Evolutionary conservation across 1,140 invertebrate species (phyloP).

Genomic region (Phymorhynchus buccinoides): DNA sequence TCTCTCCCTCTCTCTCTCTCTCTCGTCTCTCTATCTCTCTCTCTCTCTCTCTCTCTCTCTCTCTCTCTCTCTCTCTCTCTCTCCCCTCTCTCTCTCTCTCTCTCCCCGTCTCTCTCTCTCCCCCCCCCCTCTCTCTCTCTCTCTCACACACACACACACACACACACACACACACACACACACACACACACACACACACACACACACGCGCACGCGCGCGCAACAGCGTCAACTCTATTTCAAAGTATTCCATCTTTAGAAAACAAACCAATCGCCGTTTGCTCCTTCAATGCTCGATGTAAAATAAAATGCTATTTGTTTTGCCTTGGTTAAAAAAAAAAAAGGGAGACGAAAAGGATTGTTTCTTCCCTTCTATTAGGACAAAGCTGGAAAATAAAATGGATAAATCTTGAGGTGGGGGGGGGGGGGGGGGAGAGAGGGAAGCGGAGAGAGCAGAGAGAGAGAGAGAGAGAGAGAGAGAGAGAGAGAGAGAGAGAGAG

Average conservation of each 20-base stretch:
- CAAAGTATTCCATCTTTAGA: background rate
- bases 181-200: too few relatives aligned
- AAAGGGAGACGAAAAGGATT: background rate
- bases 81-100: background rate
- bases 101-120: background rate
- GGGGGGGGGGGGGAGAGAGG: background rate
- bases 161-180: too few relatives aligned
- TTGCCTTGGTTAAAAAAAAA: too few relatives aligned
- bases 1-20: background rate
- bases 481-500: background rate
- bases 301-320: too few relatives aligned
- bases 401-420: too few relatives aligned
- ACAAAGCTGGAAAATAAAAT: background rate
- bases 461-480: background rate
- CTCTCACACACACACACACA: too few relatives aligned
- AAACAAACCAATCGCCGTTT: too few relatives aligned
- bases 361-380: background rate
- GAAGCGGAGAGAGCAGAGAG: background rate
- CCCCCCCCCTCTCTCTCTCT: background rate
- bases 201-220: too few relatives aligned
- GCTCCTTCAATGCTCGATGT: too few relatives aligned
- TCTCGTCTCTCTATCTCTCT: too few relatives aligned
- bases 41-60: background rate
- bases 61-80: background rate
- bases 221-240: background rate